A percentile compares a stretch with the other conserved stretches of the same genome.
Conservation (phyloP, 2,113 vertebrate species). For the Polyodon spathula region DNA sequence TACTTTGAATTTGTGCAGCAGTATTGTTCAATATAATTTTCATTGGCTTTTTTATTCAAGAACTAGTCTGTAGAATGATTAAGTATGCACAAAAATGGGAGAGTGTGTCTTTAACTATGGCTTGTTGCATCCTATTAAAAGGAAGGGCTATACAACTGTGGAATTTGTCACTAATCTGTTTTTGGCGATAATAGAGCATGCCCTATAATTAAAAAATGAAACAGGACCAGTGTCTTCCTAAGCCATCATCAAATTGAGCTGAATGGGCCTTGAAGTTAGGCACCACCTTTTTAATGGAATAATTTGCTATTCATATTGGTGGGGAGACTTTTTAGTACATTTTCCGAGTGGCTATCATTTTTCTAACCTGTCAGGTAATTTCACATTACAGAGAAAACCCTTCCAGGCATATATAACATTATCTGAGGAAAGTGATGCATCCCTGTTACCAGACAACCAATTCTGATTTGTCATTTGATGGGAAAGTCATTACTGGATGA, state of each 20-base stretch:
- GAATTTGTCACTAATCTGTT: slow-evolving; percentile 9
- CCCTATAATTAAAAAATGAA: slow-evolving; percentile 35
- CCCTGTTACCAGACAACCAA: slow-evolving; percentile 21
- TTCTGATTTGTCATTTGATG: slow-evolving; percentile 39
- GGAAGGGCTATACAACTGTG: not conserved
- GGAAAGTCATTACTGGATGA: slow-evolving; percentile 36
- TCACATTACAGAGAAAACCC: slow-evolving; percentile 31
- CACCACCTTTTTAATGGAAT: slow-evolving; percentile 38
- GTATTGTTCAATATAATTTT: not conserved
- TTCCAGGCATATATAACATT: slow-evolving; percentile 33
- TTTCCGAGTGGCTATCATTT: slow-evolving; percentile 36
- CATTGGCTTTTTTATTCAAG: too few relatives aligned
- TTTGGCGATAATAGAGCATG: slow-evolving; percentile 6
- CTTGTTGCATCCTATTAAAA: not conserved
- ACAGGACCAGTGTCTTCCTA: slow-evolving; percentile 23
- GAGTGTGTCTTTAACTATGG: not conserved
- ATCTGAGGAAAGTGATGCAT: slow-evolving; percentile 33
- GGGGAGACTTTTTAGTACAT: slow-evolving; percentile 31
- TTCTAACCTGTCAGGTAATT: slow-evolving; percentile 35
- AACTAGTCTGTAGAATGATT: not conserved
- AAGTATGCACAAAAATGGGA: not conserved
- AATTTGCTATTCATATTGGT: slow-evolving; percentile 48
- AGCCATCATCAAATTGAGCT: slow-evolving; percentile 14
- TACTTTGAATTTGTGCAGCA: too few relatives aligned
- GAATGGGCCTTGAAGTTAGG: slow-evolving; percentile 27